These are phyloP conservation scores for Nycticorax nycticorax DNA, from an alignment of 2,113 vertebrate species.

Conservation along the genomic window DNA sequence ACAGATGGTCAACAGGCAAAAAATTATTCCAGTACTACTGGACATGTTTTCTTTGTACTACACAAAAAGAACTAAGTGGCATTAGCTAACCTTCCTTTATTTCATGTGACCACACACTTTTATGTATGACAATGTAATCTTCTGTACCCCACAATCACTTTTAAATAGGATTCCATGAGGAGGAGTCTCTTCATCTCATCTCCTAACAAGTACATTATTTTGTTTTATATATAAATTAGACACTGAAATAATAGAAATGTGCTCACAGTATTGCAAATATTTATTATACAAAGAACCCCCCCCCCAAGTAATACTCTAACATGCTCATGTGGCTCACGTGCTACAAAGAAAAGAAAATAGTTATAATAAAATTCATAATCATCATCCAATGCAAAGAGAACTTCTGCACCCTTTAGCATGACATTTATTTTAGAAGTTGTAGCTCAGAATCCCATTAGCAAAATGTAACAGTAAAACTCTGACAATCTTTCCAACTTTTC, in stretches of 20 bases:
- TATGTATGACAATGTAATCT: background rate
- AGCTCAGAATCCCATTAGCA: background rate
- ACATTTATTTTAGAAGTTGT: background rate
- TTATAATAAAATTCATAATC: background rate
- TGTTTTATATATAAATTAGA: background rate
- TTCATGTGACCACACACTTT: background rate
- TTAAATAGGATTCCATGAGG: background rate
- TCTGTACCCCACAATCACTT: background rate
- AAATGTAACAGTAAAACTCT: background rate
- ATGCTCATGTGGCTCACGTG: rapidly evolving
- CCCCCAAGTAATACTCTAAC: background rate
- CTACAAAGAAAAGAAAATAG: background rate
- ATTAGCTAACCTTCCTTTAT: background rate
- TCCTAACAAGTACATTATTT: background rate
- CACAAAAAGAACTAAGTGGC: background rate
- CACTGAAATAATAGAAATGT: background rate
- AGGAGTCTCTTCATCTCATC: background rate
- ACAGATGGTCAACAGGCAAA: constrained; percentile 3
- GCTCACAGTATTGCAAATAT: background rate
- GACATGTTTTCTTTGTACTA: background rate
- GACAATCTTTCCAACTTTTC: background rate
- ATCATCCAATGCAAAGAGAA: background rate
- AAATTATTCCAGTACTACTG: background rate
- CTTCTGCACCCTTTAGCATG: background rate
- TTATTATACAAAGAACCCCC: background rate